phyloP scores from a whole-genome alignment of 2,797 vertebrate genomes.

The Chloroceryle amazona region DNA sequence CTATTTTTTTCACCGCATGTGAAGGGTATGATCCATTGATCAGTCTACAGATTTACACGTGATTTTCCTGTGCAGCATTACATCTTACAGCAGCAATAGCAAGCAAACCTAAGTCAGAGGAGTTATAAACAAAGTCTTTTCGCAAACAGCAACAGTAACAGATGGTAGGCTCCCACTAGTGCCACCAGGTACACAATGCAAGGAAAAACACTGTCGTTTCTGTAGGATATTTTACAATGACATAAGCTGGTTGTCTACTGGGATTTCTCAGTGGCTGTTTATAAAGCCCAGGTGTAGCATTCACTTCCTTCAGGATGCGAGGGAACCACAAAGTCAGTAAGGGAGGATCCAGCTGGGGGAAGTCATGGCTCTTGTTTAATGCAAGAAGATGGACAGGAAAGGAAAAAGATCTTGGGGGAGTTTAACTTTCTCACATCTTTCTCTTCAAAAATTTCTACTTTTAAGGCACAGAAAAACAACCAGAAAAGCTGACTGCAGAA shows the following conservation, averaged over 20 bases:
- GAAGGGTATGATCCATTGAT: not conserved
- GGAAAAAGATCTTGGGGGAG: not conserved
- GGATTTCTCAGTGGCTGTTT: conserved; percentile 25
- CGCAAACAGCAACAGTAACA: not conserved
- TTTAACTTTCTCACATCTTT: not conserved
- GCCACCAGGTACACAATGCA: conserved; percentile 43
- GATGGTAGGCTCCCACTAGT: conserved; percentile 15
- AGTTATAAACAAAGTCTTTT: not conserved
- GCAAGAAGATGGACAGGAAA: not conserved
- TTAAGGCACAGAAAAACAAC: not conserved
- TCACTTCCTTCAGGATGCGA: conserved; percentile 36
- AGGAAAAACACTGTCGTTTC: conserved; percentile 25
- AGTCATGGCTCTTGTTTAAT: not conserved
- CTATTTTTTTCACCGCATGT: not conserved
- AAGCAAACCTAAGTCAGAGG: not conserved
- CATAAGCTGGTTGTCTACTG: not conserved
- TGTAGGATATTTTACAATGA: not conserved
- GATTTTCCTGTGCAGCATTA: not conserved
- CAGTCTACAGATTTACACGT: not conserved
- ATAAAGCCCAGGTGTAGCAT: conserved; percentile 23
- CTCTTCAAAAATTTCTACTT: not conserved
- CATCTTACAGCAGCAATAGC: not conserved
- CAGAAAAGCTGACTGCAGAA: not conserved
- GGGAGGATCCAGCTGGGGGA: conserved; percentile 16
- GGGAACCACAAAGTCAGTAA: not conserved